A percentile compares a stretch with the other conserved stretches of the same genome.
phyloP scores from a whole-genome alignment of 2,888 invertebrate species.

The Rotaria macrura region DNA sequence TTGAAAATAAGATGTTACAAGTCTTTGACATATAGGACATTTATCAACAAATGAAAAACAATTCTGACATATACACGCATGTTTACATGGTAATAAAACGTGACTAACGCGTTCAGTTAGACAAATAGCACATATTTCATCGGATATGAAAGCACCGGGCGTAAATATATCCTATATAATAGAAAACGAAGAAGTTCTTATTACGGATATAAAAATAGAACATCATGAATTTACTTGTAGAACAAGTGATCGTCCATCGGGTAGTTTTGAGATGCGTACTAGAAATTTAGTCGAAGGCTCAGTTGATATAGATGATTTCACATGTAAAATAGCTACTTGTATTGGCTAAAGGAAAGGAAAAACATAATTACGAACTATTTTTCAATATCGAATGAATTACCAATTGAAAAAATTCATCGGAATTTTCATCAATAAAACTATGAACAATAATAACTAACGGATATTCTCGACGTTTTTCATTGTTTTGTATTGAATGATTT shows the following conservation, averaged over 20 bases:
- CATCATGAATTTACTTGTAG: neutral
- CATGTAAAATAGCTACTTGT: neutral
- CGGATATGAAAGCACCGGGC: neutral
- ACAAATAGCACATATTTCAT: neutral
- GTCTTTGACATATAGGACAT: neutral
- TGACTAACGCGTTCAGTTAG: neutral
- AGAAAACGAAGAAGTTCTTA: neutral
- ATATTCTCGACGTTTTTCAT: neutral
- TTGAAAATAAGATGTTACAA: neutral
- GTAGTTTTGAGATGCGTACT: neutral
- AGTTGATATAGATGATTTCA: neutral
- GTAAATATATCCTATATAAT: neutral
- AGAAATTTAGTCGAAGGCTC: neutral
- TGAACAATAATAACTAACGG: neutral
- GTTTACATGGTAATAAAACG: conserved; percentile 6
- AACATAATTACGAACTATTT: neutral
- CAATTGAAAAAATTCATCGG: neutral
- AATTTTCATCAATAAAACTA: neutral
- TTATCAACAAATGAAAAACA: neutral
- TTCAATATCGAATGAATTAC: neutral
- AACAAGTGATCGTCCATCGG: neutral
- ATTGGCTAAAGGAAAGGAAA: neutral
- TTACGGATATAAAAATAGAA: neutral
- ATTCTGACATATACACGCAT: neutral
- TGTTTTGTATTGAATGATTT: neutral